Percentiles rank a stretch among this genome's conserved stretches.
Conservation (phyloP, 2,797 vertebrate genomes). For the Podargus strigoides region DNA sequence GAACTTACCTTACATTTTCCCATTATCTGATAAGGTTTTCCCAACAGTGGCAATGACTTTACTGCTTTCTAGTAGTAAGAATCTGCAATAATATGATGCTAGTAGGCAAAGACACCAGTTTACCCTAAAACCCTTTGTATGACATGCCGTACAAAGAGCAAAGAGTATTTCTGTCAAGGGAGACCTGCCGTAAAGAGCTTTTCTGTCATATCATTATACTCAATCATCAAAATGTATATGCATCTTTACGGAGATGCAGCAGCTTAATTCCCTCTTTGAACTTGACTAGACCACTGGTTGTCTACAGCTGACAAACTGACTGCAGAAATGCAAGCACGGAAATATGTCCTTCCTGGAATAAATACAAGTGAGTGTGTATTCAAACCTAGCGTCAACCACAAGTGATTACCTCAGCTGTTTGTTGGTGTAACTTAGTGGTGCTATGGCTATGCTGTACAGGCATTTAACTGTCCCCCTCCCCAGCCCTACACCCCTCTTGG, state of each 20-base stretch:
- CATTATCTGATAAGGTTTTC: not conserved
- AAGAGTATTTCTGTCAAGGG: not conserved
- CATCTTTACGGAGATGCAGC: not conserved
- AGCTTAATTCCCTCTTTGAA: not conserved
- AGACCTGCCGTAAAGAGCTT: not conserved
- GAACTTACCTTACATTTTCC: not conserved
- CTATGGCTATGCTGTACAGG: not conserved
- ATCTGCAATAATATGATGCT: not conserved
- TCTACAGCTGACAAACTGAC: not conserved
- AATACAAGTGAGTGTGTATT: not conserved
- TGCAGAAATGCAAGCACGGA: not conserved
- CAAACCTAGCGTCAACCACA: not conserved
- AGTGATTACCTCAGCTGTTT: accelerated
- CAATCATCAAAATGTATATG: not conserved
- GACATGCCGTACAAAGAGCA: not conserved
- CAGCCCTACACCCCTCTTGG: not conserved
- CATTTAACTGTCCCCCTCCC: not conserved
- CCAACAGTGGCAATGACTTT: not conserved
- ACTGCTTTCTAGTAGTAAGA: not conserved
- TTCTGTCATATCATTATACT: not conserved
- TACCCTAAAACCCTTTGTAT: not conserved
- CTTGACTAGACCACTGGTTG: not conserved
- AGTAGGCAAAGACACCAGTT: not conserved
- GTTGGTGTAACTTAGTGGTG: not conserved
- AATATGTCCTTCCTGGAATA: not conserved